Evolutionary conservation across 2,888 invertebrate species (phyloP).

Genomic region (Allacma fusca): DNA sequence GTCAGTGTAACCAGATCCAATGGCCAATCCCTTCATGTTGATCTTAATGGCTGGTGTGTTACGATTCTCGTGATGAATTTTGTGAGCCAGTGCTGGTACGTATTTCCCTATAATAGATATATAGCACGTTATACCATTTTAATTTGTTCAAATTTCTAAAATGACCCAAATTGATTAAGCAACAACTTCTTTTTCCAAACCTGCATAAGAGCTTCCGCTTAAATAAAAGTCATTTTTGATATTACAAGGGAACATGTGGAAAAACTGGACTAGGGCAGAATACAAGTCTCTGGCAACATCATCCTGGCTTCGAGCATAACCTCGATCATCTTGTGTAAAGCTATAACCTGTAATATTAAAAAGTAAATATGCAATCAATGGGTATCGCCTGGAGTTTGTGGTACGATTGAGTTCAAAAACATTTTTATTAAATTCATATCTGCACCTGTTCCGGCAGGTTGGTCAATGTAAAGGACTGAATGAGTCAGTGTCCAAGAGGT

Average conservation of each 20-base stretch:
- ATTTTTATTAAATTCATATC: too few relatives aligned
- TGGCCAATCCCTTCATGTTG: slow-evolving; percentile 73
- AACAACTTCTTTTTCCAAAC: slow-evolving; percentile 64
- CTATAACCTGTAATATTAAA: slow-evolving; percentile 76
- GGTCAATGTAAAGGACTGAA: slow-evolving; percentile 87
- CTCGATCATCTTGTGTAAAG: slow-evolving; percentile 78
- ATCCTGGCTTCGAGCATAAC: slow-evolving; percentile 80
- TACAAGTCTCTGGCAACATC: slow-evolving; percentile 83
- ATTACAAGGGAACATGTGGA: slow-evolving; percentile 80
- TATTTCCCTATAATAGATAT: slow-evolving; percentile 71
- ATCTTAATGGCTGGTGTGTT: slow-evolving; percentile 70
- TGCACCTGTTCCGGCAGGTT: slow-evolving; percentile 81
- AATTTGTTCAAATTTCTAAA: slow-evolving; percentile 1
- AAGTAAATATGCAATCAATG: too few relatives aligned
- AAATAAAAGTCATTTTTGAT: slow-evolving; percentile 81
- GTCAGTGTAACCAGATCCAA: slow-evolving; percentile 83
- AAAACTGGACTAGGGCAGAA: slow-evolving; percentile 80
- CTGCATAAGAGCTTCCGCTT: slow-evolving; percentile 89
- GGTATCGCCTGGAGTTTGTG: too few relatives aligned
- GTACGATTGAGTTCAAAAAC: too few relatives aligned
- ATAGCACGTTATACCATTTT: not conserved
- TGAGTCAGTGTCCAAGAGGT: slow-evolving; percentile 84
- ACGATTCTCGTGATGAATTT: slow-evolving; percentile 74
- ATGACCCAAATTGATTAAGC: slow-evolving; percentile 5
- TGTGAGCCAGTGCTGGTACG: slow-evolving; percentile 72